A percentile compares a stretch with the other conserved stretches of the same genome.
Evolutionary conservation across 2,888 invertebrate species (phyloP).

Genomic region (Drosophila cyrtoloma): DNA sequence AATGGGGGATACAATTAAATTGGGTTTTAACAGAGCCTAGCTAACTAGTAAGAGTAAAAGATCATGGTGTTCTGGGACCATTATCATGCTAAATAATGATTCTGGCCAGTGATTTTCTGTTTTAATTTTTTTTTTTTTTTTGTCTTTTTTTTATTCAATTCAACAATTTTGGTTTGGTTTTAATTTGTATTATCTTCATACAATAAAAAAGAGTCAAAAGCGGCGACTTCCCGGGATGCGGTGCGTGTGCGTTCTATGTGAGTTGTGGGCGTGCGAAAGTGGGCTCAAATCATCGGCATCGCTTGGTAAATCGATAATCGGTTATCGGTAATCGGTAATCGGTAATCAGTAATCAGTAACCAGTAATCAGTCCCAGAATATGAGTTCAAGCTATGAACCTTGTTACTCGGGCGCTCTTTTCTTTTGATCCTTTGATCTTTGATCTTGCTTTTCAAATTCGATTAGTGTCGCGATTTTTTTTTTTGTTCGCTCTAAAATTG

Average conservation of each 20-base stretch:
- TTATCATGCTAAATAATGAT: conserved; percentile 55
- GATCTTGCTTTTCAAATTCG: conserved; percentile 62
- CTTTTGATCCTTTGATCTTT: conserved; percentile 76
- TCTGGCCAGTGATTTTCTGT: conserved; percentile 43
- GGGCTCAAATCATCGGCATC: conserved; percentile 48
- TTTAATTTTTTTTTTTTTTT: conserved; percentile 33
- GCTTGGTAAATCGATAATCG: conserved; percentile 12
- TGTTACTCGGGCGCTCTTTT: conserved; percentile 55
- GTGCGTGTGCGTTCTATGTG: conserved; percentile 48
- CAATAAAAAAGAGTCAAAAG: conserved; percentile 76
- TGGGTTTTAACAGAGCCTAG: neutral
- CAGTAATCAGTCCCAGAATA: conserved; percentile 33
- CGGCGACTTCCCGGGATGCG: conserved; percentile 53
- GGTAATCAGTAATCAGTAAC: conserved; percentile 16
- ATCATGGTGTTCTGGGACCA: conserved; percentile 36
- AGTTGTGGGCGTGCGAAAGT: conserved; percentile 44
- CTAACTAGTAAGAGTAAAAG: conserved; percentile 43
- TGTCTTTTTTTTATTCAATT: conserved; percentile 28
- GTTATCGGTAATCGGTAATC: conserved; percentile 4
- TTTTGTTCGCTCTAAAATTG: conserved; percentile 67
- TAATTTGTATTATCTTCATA: conserved; percentile 34
- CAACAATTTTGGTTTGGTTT: conserved; percentile 27
- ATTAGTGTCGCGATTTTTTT: conserved; percentile 54
- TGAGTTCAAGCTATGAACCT: conserved; percentile 27
- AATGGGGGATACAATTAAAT: conserved; percentile 17